Percentiles rank a stretch among this genome's conserved stretches.
Evolutionary conservation across 2,888 invertebrate genomes (phyloP).

Genomic region (Muschampia staudingeri): DNA sequence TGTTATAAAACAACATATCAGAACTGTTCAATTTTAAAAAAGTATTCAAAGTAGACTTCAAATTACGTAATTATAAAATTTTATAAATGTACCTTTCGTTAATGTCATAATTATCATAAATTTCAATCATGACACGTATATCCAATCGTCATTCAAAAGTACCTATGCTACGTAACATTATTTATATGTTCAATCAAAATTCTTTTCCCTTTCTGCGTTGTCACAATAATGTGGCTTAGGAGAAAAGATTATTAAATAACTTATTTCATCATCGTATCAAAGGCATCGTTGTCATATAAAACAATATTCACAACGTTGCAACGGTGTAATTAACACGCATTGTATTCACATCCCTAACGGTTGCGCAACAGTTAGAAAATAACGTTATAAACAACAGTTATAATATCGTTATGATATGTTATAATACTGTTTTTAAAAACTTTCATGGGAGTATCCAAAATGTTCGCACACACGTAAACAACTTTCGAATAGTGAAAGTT

Average conservation of each 20-base stretch:
- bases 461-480: constrained; percentile 69
- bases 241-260: constrained; percentile 34
- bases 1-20: too few relatives aligned
- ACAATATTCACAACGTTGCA: constrained; percentile 46
- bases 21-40: too few relatives aligned
- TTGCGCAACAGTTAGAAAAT: constrained; percentile 58
- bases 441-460: constrained; percentile 68
- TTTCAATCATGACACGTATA: too few relatives aligned
- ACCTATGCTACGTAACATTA: too few relatives aligned
- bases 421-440: constrained; percentile 51
- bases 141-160: too few relatives aligned
- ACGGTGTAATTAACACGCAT: constrained; percentile 36
- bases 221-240: background rate
- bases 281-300: constrained; percentile 32
- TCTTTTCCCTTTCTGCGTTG: background rate
- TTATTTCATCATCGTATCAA: constrained; percentile 28
- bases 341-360: constrained; percentile 44
- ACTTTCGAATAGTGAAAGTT: constrained; percentile 75
- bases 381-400: constrained; percentile 48
- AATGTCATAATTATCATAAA: too few relatives aligned
- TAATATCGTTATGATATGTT: constrained; percentile 46
- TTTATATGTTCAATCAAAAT: too few relatives aligned
- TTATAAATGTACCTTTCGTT: too few relatives aligned
- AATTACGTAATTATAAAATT: too few relatives aligned
- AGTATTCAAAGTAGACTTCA: too few relatives aligned